Evolutionary conservation across 2,797 vertebrate species (phyloP).

Genomic region (Danio albolineatus): DNA sequence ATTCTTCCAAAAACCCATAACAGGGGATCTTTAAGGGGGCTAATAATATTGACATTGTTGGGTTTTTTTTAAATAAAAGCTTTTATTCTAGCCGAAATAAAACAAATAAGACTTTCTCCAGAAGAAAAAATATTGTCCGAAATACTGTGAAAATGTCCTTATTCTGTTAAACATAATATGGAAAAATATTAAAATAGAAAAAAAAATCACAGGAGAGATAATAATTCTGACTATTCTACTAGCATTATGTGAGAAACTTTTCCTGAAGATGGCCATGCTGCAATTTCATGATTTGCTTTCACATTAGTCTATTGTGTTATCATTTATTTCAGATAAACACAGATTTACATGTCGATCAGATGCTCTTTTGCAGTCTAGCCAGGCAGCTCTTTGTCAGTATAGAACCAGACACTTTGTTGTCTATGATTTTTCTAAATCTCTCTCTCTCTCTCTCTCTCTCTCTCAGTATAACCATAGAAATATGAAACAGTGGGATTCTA

Average conservation of each 20-base stretch:
- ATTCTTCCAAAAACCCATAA: too few relatives aligned
- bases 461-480: constrained; percentile 20
- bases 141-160: too few relatives aligned
- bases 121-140: too few relatives aligned
- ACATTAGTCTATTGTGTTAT: background rate
- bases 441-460: background rate
- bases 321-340: background rate
- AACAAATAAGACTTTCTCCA: too few relatives aligned
- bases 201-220: too few relatives aligned
- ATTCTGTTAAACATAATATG: too few relatives aligned
- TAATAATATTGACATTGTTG: too few relatives aligned
- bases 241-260: background rate
- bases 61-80: too few relatives aligned
- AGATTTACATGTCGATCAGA: constrained; percentile 1
- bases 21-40: too few relatives aligned
- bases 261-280: background rate
- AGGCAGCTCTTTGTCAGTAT: background rate
- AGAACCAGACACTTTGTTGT: background rate
- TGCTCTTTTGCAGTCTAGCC: background rate
- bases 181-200: too few relatives aligned
- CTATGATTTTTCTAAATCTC: background rate
- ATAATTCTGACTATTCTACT: too few relatives aligned
- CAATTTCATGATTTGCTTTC: background rate
- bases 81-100: too few relatives aligned
- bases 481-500: constrained; percentile 13